Percentiles rank a stretch among this genome's conserved stretches.
phyloP scores from a whole-genome alignment of 2,888 invertebrate species.

The Endomychus coccineus region DNA sequence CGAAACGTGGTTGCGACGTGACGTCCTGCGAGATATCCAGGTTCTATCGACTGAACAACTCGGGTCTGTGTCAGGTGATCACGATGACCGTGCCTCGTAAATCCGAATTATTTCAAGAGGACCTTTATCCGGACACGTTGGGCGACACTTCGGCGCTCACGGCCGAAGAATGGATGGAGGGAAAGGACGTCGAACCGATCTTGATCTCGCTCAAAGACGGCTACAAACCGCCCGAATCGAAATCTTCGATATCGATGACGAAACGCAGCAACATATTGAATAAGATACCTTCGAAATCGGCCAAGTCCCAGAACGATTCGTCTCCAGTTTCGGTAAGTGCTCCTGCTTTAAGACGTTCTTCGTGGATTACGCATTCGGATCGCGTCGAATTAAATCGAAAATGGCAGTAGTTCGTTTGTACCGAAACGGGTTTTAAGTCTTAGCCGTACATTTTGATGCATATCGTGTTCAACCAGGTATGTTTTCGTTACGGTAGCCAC shows the following conservation, averaged over 20 bases:
- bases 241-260: slow-evolving; percentile 62
- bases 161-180: slow-evolving; percentile 88
- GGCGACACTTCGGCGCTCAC: slow-evolving; percentile 83
- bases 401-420: too few relatives aligned
- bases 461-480: too few relatives aligned
- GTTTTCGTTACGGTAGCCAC: too few relatives aligned
- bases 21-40: slow-evolving; percentile 89
- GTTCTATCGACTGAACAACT: slow-evolving; percentile 93
- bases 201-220: slow-evolving; percentile 86
- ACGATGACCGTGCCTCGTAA: slow-evolving; percentile 99
- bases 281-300: slow-evolving; percentile 50
- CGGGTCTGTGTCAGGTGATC: slow-evolving; percentile 84
- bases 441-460: too few relatives aligned
- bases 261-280: slow-evolving; percentile 76
- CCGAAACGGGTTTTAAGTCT: too few relatives aligned
- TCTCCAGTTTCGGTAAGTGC: slow-evolving; percentile 40
- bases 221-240: slow-evolving; percentile 59
- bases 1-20: slow-evolving; percentile 93
- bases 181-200: slow-evolving; percentile 84
- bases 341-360: too few relatives aligned
- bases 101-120: slow-evolving; percentile 95
- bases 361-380: too few relatives aligned
- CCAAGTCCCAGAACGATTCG: slow-evolving; percentile 14
- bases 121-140: slow-evolving; percentile 91
- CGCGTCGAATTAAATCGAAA: too few relatives aligned